phyloP scores from a whole-genome alignment of 2,888 invertebrate species.

The Sarcophaga variegata region DNA sequence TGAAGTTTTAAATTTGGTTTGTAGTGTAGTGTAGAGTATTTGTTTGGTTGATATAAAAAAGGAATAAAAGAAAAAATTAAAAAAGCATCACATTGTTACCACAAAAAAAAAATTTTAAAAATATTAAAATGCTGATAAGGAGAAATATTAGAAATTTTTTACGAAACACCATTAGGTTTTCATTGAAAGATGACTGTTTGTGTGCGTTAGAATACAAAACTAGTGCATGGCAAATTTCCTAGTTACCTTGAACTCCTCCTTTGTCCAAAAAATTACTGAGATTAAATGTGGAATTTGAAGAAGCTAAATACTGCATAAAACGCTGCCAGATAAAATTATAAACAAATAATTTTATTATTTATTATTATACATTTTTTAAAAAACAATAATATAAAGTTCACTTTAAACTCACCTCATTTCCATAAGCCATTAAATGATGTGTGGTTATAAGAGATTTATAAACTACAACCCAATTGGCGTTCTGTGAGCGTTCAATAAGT shows the following conservation, averaged over 20 bases:
- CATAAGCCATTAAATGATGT: constrained; percentile 99
- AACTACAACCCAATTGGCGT: constrained; percentile 99
- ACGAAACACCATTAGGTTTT: constrained; percentile 4
- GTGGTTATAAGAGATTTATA: constrained; percentile 99
- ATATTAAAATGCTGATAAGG: constrained; percentile 22
- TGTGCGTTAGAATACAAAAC: background rate
- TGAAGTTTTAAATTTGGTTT: constrained; percentile 54
- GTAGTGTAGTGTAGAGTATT: constrained; percentile 44
- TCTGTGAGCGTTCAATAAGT: constrained; percentile 98
- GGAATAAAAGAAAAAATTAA: constrained; percentile 51
- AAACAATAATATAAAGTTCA: background rate
- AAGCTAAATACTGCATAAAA: constrained; percentile 99
- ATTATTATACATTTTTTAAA: background rate
- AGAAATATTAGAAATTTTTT: background rate
- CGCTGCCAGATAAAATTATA: constrained; percentile 87
- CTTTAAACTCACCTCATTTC: constrained; percentile 94
- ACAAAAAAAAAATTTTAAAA: constrained; percentile 65
- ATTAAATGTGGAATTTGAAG: constrained; percentile 99
- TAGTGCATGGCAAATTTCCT: background rate
- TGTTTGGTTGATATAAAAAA: constrained; percentile 50
- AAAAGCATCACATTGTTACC: constrained; percentile 69
- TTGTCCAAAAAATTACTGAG: constrained; percentile 98
- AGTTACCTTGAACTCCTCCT: constrained; percentile 96
- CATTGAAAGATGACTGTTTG: constrained; percentile 29
- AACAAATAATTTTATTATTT: background rate